Conservation (phyloP, 2,113 vertebrate species). For the Leucosticte australis region DNA sequence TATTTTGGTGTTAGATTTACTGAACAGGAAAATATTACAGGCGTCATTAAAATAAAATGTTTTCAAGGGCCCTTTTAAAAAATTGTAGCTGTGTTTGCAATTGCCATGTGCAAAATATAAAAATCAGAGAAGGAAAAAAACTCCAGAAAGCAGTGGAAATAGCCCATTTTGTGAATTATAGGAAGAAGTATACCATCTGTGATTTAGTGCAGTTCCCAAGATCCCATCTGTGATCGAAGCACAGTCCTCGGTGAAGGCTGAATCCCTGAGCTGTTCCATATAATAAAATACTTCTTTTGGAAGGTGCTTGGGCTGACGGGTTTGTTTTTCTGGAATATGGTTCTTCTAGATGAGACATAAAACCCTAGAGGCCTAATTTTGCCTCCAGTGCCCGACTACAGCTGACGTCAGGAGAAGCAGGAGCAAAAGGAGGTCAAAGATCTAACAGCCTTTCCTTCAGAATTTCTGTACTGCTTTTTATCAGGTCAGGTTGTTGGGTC, state of each 20-base stretch:
- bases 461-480: background rate
- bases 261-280: slow-evolving; percentile 14
- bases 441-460: background rate
- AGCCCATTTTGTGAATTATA: slow-evolving; percentile 73
- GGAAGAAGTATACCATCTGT: slow-evolving; percentile 77
- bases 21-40: slow-evolving; percentile 59
- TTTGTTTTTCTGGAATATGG: slow-evolving; percentile 23
- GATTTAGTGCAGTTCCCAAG: slow-evolving; percentile 69
- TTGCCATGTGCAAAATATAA: slow-evolving; percentile 72
- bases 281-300: slow-evolving; percentile 56
- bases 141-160: slow-evolving; percentile 52
- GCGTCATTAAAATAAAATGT: slow-evolving; percentile 66
- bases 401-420: background rate
- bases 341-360: slow-evolving; percentile 28
- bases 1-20: slow-evolving; percentile 56
- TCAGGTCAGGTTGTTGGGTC: background rate
- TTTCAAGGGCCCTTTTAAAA: slow-evolving; percentile 40
- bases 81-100: slow-evolving; percentile 40
- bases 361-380: background rate
- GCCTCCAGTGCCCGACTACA: background rate
- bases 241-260: slow-evolving; percentile 29
- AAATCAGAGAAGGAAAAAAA: slow-evolving; percentile 48
- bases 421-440: background rate
- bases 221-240: slow-evolving; percentile 72
- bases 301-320: slow-evolving; percentile 23